Evolutionary conservation across 2,888 invertebrate species (phyloP).

Genomic region (Eutolmus rufibarbis): DNA sequence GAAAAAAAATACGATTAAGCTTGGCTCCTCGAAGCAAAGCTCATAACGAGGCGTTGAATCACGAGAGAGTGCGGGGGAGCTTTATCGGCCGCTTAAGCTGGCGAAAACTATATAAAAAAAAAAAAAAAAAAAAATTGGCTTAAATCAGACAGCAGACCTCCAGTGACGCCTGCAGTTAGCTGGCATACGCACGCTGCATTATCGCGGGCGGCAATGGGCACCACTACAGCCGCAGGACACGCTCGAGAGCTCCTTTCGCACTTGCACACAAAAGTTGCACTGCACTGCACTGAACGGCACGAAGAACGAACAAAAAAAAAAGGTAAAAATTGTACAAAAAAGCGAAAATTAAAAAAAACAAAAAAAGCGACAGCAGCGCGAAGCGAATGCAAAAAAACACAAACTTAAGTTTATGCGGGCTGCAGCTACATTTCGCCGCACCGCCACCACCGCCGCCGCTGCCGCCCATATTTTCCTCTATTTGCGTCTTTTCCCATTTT

Average conservation of each 20-base stretch:
- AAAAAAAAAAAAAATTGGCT: conserved; percentile 35
- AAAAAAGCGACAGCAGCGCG: background rate
- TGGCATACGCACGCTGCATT: background rate
- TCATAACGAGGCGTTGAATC: conserved; percentile 34
- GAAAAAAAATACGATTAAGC: conserved; percentile 11
- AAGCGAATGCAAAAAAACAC: background rate
- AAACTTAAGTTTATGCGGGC: conserved; percentile 30
- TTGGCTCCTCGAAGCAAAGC: conserved; percentile 26
- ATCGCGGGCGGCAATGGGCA: background rate
- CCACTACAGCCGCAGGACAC: conserved; percentile 5
- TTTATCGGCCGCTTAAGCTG: conserved; percentile 7
- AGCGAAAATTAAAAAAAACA: background rate
- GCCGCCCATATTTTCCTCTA: background rate
- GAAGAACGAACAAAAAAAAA: background rate
- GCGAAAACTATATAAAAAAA: background rate
- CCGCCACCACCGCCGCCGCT: background rate
- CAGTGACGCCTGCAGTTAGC: background rate
- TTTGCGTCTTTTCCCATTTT: conserved; percentile 26
- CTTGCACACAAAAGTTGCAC: conserved; percentile 10
- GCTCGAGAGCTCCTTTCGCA: conserved; percentile 18
- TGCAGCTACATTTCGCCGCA: conserved; percentile 20
- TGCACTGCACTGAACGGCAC: background rate
- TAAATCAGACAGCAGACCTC: conserved; percentile 1
- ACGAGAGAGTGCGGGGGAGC: background rate
- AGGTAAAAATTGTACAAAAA: background rate